Percentiles rank a stretch among this genome's conserved stretches.
Conservation (phyloP, 2,888 invertebrate species). For the Meteorus colon region DNA sequence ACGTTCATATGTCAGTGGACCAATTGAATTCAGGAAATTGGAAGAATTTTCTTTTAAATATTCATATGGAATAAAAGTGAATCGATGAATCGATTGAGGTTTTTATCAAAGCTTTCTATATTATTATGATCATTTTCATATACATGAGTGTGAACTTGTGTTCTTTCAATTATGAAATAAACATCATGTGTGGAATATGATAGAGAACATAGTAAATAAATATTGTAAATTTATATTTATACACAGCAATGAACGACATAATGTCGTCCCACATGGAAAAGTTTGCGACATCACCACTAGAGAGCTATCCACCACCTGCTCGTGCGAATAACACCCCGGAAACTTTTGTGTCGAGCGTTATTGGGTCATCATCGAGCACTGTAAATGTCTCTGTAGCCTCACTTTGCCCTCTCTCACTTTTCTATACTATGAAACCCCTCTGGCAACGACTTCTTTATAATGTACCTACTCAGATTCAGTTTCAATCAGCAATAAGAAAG, state of each 20-base stretch:
- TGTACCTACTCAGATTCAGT: not conserved
- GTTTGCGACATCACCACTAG: slow-evolving; percentile 23
- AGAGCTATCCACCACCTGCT: slow-evolving; percentile 37
- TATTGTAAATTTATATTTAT: slow-evolving; percentile 19
- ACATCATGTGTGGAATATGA: slow-evolving; percentile 2
- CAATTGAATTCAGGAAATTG: slow-evolving; percentile 35
- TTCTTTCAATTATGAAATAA: not conserved
- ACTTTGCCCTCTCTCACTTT: not conserved
- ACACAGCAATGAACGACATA: slow-evolving; percentile 18
- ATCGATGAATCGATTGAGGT: slow-evolving; percentile 36
- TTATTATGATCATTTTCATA: not conserved
- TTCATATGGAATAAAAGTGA: not conserved
- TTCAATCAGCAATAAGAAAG: not conserved
- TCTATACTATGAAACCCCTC: not conserved
- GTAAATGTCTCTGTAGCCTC: slow-evolving; percentile 11
- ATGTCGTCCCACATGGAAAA: slow-evolving; percentile 37
- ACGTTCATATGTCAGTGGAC: not conserved
- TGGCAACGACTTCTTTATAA: not conserved
- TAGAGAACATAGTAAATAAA: not conserved
- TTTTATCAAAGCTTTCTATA: slow-evolving; percentile 18
- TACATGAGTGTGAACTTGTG: too few relatives aligned
- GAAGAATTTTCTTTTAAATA: slow-evolving; percentile 4
- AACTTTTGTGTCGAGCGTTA: slow-evolving; percentile 34
- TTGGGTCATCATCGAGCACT: slow-evolving; percentile 39
- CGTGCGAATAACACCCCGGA: slow-evolving; percentile 30